phyloP scores from a whole-genome alignment of 2,888 invertebrate genomes.

The Drosophila algonquin region DNA sequence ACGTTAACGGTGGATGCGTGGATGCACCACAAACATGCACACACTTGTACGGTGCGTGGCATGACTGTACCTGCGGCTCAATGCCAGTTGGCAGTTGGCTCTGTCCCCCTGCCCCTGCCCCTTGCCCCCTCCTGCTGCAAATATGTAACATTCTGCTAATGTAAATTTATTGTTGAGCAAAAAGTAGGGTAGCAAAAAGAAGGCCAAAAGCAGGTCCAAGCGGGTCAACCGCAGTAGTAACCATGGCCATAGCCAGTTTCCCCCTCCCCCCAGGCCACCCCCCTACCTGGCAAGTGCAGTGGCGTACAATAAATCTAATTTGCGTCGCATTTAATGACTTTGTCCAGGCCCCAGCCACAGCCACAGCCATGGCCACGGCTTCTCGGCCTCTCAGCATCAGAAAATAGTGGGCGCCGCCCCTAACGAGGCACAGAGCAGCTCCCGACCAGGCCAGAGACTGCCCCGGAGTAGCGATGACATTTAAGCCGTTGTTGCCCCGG shows the following conservation, averaged over 20 bases:
- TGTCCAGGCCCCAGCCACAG: constrained; percentile 69
- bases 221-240: constrained; percentile 48
- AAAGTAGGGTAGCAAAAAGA: constrained; percentile 24
- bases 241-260: constrained; percentile 5
- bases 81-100: constrained; percentile 47
- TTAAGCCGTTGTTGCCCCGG: constrained; percentile 71
- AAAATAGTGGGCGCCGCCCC: constrained; percentile 64
- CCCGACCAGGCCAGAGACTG: constrained; percentile 35
- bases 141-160: constrained; percentile 81
- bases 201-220: constrained; percentile 33
- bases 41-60: too few species aligned
- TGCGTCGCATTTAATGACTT: constrained; percentile 83
- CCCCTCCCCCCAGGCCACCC: not conserved
- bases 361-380: constrained; percentile 47
- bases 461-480: constrained; percentile 55
- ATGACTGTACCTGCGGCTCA: constrained; percentile 40
- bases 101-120: constrained; percentile 15
- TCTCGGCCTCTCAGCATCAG: constrained; percentile 40
- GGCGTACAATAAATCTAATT: constrained; percentile 82
- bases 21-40: constrained; percentile 48
- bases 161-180: constrained; percentile 82
- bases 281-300: constrained; percentile 70
- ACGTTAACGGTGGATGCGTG: constrained; percentile 77
- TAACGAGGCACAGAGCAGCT: constrained; percentile 38
- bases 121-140: constrained; percentile 58